Evolutionary conservation across 2,113 vertebrate genomes (phyloP), one percentile per base, ranked within the genome.

Genomic region (Reinhardtius hippoglossoides): DNA sequence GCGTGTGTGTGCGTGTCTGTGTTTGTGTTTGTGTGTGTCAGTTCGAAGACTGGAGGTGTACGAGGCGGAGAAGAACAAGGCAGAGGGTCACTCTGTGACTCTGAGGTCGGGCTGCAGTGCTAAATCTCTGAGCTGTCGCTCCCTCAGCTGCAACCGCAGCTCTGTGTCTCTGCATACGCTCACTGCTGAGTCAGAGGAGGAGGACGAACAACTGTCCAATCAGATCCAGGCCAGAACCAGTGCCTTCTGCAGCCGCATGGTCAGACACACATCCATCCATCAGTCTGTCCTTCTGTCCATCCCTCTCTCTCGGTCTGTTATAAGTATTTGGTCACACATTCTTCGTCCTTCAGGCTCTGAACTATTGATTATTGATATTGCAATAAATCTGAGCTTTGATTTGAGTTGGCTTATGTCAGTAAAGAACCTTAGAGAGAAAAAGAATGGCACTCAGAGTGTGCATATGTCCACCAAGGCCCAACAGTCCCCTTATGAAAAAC

Each of bases 241-340:
- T 9, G 95, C 96, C 57, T 98, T 98, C 91, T 97, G 96, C 89
- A 97, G 96, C 86, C 94, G 93, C 63, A 96, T 98, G 90, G 98
- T 98, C 88, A 95, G 95, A 74, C 26, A 13, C 26, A 31, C 21
- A 18, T 20, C 23, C 55, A 31, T 31, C 31, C 31, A 31, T 31
- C 31, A 31, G 3, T 15, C 52, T 23, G 52, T 55, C 52, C 18
- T 9, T 55, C 50, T 20, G 50, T n/a, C 50, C 20, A 13, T 52
- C 18, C 16, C 50, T n/a, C 50, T 37, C 35, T 37, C 35, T 52
- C 48, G n/a, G 48, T 50, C 16, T 20, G 16, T 50, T 7, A 31
- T 15, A 4, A 14, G 15, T 14, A 3, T 16, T 46, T 13, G 15
- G 44, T 46, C 15, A 46, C 48, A 18, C 18, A 20, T 18, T 52